Conservation (phyloP, 2,113 vertebrate genomes). For the Saguinus imperator region DNA sequence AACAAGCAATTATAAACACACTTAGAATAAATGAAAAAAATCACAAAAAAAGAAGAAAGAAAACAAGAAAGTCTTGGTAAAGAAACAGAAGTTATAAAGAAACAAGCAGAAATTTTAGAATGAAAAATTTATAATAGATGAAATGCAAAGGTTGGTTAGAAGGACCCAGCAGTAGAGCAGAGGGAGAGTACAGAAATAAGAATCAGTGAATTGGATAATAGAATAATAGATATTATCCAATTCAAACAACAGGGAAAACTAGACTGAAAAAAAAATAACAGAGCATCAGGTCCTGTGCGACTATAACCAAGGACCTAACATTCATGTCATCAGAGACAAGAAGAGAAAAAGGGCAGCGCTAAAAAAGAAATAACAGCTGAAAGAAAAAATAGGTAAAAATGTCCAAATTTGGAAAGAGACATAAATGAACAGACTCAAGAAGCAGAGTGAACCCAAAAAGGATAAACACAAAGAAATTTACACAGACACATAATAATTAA, state of each 20-base stretch:
- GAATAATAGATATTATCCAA: neutral
- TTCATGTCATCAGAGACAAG: neutral
- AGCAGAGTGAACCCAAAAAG: neutral
- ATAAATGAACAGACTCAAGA: neutral
- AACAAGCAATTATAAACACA: neutral
- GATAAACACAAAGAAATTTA: neutral
- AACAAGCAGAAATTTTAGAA: neutral
- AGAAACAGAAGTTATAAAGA: neutral
- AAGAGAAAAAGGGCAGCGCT: neutral
- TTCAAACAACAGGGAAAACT: neutral
- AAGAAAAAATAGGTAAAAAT: neutral
- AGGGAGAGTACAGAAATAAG: neutral
- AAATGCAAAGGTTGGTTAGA: neutral
- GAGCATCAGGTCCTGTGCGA: neutral
- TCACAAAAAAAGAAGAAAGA: neutral
- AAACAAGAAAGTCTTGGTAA: neutral
- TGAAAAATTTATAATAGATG: neutral
- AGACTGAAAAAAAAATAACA: neutral
- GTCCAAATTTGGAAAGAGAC: neutral
- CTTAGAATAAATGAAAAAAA: neutral
- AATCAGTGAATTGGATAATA: neutral
- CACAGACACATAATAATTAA: neutral
- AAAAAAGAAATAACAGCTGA: neutral
- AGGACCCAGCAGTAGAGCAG: neutral
- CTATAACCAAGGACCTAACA: neutral